Base-by-base conservation (phyloP, 2,113 vertebrate genomes). In the Micromys minutus region DNA sequence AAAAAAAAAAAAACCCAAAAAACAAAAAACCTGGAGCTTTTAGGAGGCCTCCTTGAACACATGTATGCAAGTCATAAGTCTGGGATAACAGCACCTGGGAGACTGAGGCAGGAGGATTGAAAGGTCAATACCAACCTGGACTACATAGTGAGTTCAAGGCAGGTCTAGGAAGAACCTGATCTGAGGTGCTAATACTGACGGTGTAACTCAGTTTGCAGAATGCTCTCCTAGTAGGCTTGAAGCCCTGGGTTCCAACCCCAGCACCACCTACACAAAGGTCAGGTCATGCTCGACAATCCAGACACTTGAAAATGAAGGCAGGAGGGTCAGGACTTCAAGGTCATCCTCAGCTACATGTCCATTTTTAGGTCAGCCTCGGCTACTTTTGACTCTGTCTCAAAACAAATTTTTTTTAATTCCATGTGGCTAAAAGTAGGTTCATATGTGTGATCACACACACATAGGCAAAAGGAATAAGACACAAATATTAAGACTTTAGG, bases 391-490 rank as follows among this genome's bases (percentile, higher is more conserved):
- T 24, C 34, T 42, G 26, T 76, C 36, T n/a, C 31, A 19, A 72
- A 57, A 45, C 61, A 89, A 42, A 29, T 7, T 12, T 5, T 55
- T 79, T 9, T 52, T 67, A 2, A 93, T 80, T 91, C n/a, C 4
- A 75, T 79, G 80, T 90, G 84, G 42, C 63, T 50, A 88, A 95
- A 95, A 81, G 71, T 65, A 72, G 8, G 5, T 72, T 8, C 90
- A 22, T 19, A 83, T 42, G 6, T 86, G 34, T 16, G 12, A 71
- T 16, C 21, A 50, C 36, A 57, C 59, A 24, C 45, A 36, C 31
- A 4, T 65, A n/a, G 79, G 31, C 63, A 88, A 90, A 94, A 34
- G 63, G 75, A 21, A 36, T 55, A 93, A 90, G 24, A 67, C 34
- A 89, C 9, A 92, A 34, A 55, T 92, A 45, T 74, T 75, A 59